These are phyloP conservation scores for Sthenelais limicola DNA, from an alignment of 2,888 invertebrate genomes.

Conservation along the genomic window DNA sequence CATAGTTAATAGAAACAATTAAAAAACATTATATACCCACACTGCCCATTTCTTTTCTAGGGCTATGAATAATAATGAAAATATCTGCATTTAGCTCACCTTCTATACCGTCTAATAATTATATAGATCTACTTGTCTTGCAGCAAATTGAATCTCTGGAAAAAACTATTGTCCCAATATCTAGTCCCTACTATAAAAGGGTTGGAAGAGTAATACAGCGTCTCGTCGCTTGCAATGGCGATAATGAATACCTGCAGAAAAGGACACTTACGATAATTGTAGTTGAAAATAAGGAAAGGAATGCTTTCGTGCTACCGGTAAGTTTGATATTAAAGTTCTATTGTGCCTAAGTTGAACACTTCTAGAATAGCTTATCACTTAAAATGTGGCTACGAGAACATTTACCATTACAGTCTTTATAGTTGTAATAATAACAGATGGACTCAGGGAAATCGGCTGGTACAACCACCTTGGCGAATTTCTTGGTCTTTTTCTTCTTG, in stretches of 20 bases:
- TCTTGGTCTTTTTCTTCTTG: slow-evolving; percentile 7
- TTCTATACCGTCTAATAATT: background rate
- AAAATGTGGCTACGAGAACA: background rate
- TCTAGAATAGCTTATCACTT: background rate
- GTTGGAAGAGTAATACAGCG: slow-evolving; percentile 71
- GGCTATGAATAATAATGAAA: background rate
- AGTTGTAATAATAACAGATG: too few relatives aligned
- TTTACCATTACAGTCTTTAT: too few relatives aligned
- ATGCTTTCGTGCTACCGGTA: slow-evolving; percentile 77
- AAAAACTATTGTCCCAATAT: slow-evolving; percentile 66
- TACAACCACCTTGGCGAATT: background rate
- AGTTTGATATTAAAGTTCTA: slow-evolving; percentile 50
- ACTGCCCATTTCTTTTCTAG: background rate
- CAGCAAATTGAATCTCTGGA: slow-evolving; percentile 68
- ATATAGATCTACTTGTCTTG: slow-evolving; percentile 3
- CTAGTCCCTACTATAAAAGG: slow-evolving; percentile 70
- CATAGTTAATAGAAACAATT: background rate
- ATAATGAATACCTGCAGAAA: slow-evolving; percentile 72
- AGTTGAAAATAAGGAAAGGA: slow-evolving; percentile 72
- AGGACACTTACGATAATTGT: slow-evolving; percentile 75
- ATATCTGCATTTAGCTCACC: background rate
- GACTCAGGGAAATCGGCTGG: background rate
- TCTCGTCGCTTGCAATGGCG: slow-evolving; percentile 74
- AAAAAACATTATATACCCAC: background rate
- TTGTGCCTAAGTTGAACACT: background rate